Conservation (phyloP, 1,140 invertebrate genomes). For the Heliconius nattereri region DNA sequence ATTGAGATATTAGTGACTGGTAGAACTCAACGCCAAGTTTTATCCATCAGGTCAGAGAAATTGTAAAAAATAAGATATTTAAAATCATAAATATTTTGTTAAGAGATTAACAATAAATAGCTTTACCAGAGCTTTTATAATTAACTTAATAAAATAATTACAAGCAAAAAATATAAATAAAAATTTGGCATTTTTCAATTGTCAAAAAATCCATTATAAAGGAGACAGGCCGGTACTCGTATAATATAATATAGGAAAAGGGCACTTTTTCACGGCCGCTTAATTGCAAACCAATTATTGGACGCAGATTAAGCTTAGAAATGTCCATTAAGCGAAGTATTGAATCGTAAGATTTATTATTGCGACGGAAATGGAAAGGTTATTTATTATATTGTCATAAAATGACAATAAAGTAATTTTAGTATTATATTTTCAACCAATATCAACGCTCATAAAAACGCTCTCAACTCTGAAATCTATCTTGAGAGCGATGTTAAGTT, state of each 20-base stretch:
- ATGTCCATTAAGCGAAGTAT: slow-evolving; percentile 29
- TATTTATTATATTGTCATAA: neutral
- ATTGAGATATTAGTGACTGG: no score
- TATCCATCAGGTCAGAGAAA: no score
- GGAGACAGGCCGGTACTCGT: neutral
- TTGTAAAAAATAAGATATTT: no score
- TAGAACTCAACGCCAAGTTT: no score
- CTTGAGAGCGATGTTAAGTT: no score
- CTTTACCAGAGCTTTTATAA: no score
- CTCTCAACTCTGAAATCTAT: no score
- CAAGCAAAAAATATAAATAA: neutral
- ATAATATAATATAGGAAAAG: neutral
- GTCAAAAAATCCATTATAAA: slow-evolving; percentile 1
- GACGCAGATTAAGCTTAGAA: slow-evolving; percentile 22
- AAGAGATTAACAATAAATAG: no score
- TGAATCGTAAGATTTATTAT: slow-evolving; percentile 30
- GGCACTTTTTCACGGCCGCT: slow-evolving; percentile 19
- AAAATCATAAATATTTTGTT: no score
- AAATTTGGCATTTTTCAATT: neutral
- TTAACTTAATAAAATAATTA: neutral
- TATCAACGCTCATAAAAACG: no score
- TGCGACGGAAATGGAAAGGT: slow-evolving; percentile 11
- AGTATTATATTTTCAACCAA: neutral
- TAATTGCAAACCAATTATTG: slow-evolving; percentile 34
- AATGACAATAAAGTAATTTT: neutral